Evolutionary conservation across 1,140 invertebrate species (phyloP), one percentile per base, ranked within the genome.

Genomic region (Drosophila funebris): DNA sequence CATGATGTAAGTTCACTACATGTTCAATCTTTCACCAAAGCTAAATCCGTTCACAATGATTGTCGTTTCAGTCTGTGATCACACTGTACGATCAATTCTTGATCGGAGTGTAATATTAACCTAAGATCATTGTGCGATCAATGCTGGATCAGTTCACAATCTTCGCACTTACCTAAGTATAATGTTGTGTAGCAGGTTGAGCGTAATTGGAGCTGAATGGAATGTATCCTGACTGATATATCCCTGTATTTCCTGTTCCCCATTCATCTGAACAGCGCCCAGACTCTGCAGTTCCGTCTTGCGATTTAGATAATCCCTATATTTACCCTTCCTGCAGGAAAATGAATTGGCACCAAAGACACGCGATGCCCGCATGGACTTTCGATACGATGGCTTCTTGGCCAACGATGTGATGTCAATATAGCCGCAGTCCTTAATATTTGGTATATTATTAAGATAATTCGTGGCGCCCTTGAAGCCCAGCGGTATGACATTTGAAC

Each of bases 131-230:
- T 31, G 1, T 1, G 0, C 1, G 9, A n/a, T 13, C 20, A 39
- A 24, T n/a, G n/a, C 6, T 43, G 5, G 9, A 37, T 22, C 11
- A 27, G 5, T 1, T 7, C 4, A 22, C 3, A 73, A 74, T 1
- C 11, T 1, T 1, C 8, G 0, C 33, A 36, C 33, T 76, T 27
- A 90, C 90, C 70, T 57, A 1, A 81, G 46, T 18, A 78, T 74
- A 14, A 76, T 41, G 22, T 90, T 91, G 31, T 91, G 82, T 37
- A 88, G 6, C 20, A 91, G 27, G 69, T 90, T 90, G 1, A 91
- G 63, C 20, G 67, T 58, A 70, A 91, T 67, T 4, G 85, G 72
- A 1, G 90, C 81, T 13, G 85, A 63, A 70, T 91, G 90, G 4
- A 91, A 88, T 13, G 82, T 53, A 14, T 82, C 68, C 58, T 78